phyloP scores from a whole-genome alignment of 2,113 vertebrate genomes.

The Perca fluviatilis region DNA sequence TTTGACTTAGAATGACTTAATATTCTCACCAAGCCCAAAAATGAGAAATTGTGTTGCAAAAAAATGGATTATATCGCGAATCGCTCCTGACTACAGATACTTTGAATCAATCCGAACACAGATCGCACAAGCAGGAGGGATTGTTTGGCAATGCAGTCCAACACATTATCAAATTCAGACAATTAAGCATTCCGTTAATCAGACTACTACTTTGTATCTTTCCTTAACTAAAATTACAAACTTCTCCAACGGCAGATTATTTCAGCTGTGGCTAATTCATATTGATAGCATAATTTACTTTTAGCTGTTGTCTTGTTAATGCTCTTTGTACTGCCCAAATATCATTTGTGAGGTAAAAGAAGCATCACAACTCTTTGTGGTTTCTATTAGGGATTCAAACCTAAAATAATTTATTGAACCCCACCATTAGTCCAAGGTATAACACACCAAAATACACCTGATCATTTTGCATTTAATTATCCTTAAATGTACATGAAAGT shows the following conservation, averaged over 20 bases:
- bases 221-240: background rate
- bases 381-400: background rate
- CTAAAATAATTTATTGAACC: background rate
- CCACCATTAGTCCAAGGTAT: too few relatives aligned
- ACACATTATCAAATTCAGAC: background rate
- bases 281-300: background rate
- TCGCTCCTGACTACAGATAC: background rate
- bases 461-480: background rate
- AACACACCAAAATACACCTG: background rate
- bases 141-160: background rate
- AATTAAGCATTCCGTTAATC: background rate
- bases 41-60: background rate
- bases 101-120: background rate
- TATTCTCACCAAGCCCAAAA: background rate
- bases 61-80: background rate
- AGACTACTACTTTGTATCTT: background rate
- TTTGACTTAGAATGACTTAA: background rate
- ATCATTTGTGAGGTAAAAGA: background rate
- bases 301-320: background rate
- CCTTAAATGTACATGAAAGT: background rate
- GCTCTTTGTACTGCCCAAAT: background rate
- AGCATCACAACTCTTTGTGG: background rate
- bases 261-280: background rate
- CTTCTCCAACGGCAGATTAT: background rate
- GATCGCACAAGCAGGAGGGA: background rate